Base-by-base conservation (phyloP, 1,140 invertebrate genomes). In the Kradibia gibbosae region DNA sequence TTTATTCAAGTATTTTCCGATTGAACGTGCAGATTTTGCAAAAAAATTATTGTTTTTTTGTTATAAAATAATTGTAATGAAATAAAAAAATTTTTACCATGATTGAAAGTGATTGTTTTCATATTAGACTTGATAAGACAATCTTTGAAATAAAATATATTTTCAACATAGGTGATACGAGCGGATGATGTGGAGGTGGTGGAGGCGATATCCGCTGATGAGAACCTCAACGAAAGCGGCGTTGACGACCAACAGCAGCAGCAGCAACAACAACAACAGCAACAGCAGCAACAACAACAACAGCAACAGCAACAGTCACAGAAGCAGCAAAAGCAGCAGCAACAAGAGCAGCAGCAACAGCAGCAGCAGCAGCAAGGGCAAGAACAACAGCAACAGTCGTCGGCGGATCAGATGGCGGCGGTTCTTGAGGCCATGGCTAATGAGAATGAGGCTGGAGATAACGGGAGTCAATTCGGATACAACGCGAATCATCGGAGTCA, bases 171-270 rank as follows among this genome's bases (percentile, higher is more conserved):
- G 93, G 87, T 91, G 87, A 87, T 88, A 78, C 82, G 78, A 36
- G 89, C 91, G n/a, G 93, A 94, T 86, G 94, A 94, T 83, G 93
- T 94, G 5, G 94, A 94, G 83, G 93, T 94, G 10, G 93, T 94
- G 3, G 93, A 94, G 87, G 92, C 93, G 11, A 91, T 94, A 53
- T 87, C 93, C 17, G 89, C 89, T 0, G 91, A 92, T 25, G 93
- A 94, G 60, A 92, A 92, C 78, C 87, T 87, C 0, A 93, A 93
- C 74, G 93, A 86, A 65, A 85, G 85, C 84, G 82, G 93, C 57
- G 73, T 71, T 76, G 36, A 0, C 31, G 89, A 90, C 80, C 88
- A 91, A 36, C 55, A 67, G 31, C 36, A 50, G n/a, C 57, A 81
- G 48, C 65, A 36, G 31, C 73, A 76, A 45, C 60, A 55, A 36